Base-by-base conservation (phyloP, 30 jellyfish, hydroid and myxozoan species). In the Aurelia sp. region DNA sequence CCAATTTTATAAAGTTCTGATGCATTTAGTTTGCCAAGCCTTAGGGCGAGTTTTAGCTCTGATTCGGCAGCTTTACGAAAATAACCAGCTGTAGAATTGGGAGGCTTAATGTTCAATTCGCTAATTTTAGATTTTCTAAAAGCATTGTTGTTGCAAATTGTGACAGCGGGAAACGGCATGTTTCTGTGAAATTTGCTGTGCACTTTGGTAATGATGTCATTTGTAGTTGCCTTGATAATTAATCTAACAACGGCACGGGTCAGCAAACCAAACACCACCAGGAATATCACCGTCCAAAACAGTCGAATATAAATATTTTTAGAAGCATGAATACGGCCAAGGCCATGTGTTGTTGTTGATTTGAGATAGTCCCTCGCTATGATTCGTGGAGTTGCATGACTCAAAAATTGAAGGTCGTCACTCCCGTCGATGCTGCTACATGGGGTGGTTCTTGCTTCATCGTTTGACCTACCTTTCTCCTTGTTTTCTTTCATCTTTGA, bases 311-410 rank as follows among this genome's bases (percentile, higher is more conserved):
- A 17, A 17, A 13, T 8, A 24, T 31, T 82, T 71, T n/a, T 82
- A 12, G 92, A 17, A 24, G 52, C 20, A 68, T 67, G 69, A n/a
- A 82, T 82, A 24, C 47, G 74, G 13, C 67, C 44, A 27, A 82
- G 20, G 18, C 92, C 92, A 48, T 82, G 92, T 40, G 52, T 44
- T 71, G 92, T 82, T 16, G 77, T 30, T 22, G 63, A 22, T 40
- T n/a, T 30, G 69, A 59, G 33, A 4, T 18, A 59, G 13, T 12
- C 33, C 69, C 33, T 21, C 13, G 69, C 27, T 12, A 59, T 59
- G 10, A 6, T 59, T 9, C 33, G 12, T 59, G 69, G 55, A 44
- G 55, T 44, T 44, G 15, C 13, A 44, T 44, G 55, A 44, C 9
- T 44, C 15, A 44, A 44, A 44, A 44, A 4, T 44, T 9, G 55